A percentile compares a stretch with the other conserved stretches of the same genome.
Conservation (phyloP, 2,797 vertebrate species). For the Lepus townsendii region DNA sequence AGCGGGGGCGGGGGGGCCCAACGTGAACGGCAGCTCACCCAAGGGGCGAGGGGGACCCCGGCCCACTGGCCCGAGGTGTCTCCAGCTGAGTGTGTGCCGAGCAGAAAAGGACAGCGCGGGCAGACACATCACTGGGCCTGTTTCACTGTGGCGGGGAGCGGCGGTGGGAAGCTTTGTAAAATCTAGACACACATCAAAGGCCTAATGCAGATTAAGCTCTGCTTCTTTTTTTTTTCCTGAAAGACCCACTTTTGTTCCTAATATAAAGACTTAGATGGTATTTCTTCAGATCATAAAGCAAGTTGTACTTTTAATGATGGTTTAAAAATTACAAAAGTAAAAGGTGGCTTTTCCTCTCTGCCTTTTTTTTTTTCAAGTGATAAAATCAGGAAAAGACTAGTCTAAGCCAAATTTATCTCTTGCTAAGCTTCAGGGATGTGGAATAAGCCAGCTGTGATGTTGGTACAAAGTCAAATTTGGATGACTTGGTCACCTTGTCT, state of each 20-base stretch:
- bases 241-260: slow-evolving; percentile 80
- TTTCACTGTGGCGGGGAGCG: slow-evolving; percentile 30
- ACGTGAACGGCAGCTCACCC: neutral
- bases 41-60: slow-evolving; percentile 14
- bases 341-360: slow-evolving; percentile 52
- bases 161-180: slow-evolving; percentile 77
- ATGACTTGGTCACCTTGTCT: slow-evolving; percentile 24
- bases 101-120: neutral
- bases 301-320: slow-evolving; percentile 81
- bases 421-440: slow-evolving; percentile 39
- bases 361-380: neutral
- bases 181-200: slow-evolving; percentile 82
- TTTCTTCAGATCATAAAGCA: slow-evolving; percentile 81
- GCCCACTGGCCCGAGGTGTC: neutral
- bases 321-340: slow-evolving; percentile 82
- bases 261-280: slow-evolving; percentile 79
- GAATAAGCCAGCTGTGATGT: slow-evolving; percentile 21
- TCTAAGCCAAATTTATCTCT: slow-evolving; percentile 67
- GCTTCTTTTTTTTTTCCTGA: slow-evolving; percentile 50
- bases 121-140: neutral
- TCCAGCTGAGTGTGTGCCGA: neutral
- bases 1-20: slow-evolving; percentile 43
- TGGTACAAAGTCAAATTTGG: slow-evolving; percentile 38
- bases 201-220: slow-evolving; percentile 79
- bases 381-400: slow-evolving; percentile 70